Base-by-base conservation (phyloP, 2,113 vertebrate species). In the Cynoglossus semilaevis region DNA sequence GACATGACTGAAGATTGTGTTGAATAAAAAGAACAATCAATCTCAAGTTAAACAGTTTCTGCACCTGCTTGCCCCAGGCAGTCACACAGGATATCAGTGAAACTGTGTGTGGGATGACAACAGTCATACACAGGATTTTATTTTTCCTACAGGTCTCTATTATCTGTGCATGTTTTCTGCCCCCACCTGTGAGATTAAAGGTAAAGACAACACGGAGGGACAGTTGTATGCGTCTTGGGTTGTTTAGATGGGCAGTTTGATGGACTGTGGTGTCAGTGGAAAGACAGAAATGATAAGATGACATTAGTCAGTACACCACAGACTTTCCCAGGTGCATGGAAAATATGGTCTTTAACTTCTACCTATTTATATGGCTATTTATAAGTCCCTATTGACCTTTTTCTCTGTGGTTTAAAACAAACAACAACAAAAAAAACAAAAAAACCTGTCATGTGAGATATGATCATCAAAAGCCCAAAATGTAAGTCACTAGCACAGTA, bases 61-160 rank as follows among this genome's bases (percentile, higher is more conserved):
- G 58, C 19, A 74, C 61, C 57, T 72, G 58, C 22, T 43, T 13
- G 43, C 5, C 37, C 12, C 36, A 59, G 29, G 1, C 62, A 67
- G 46, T 22, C 40, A n/a, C 60, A 69, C 51, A 78, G 83, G 79
- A 85, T 76, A 64, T 80, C 78, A 74, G 70, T 66, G 77, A 69
- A 60, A 71, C 76, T 72, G 66, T 57, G 73, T 74, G 70, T 77
- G n/a, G 40, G 16, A 55, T 19, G 12, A 70, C 47, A 56, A 17
- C 37, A 65, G 45, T 42, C 42, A 53, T 3, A 15, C 6, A 42
- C 64, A 42, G 67, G 76, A 66, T 70, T 79, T 74, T 75, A 17
- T 65, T 36, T 75, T 79, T 68, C 76, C 58, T 81, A 51, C 2
- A 81, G 81, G 81, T 83, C 22, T 29, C 6, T 29, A 29, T 2